These are phyloP conservation scores for Alces alces DNA, from an alignment of 2,113 vertebrate species.

Conservation along the genomic window DNA sequence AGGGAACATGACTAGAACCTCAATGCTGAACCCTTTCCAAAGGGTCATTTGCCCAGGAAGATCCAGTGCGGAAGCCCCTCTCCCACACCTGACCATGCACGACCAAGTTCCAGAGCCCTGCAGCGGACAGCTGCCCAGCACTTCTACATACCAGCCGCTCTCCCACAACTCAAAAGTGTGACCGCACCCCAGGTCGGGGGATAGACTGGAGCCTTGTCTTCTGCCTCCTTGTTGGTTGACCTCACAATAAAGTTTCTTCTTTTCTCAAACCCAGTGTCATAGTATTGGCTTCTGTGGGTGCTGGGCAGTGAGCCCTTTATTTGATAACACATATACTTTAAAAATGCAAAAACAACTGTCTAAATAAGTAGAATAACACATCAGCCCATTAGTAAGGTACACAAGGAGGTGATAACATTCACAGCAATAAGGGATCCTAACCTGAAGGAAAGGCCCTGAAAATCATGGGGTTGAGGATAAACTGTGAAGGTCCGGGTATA, in stretches of 20 bases:
- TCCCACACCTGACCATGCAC: background rate
- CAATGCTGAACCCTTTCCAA: background rate
- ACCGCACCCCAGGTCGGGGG: accelerated
- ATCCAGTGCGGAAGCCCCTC: background rate
- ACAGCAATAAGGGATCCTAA: background rate
- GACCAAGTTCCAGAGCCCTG: background rate
- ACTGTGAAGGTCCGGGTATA: background rate
- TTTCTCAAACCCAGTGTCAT: background rate
- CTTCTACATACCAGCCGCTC: background rate
- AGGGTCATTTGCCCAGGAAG: background rate
- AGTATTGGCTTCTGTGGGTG: background rate
- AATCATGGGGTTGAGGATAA: background rate
- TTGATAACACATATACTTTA: background rate
- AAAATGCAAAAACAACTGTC: background rate
- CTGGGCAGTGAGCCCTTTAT: background rate
- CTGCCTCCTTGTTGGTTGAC: background rate
- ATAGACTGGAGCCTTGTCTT: background rate
- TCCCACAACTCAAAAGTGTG: background rate
- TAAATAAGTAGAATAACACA: background rate
- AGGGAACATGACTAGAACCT: background rate
- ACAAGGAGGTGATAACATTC: background rate
- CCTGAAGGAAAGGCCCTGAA: background rate
- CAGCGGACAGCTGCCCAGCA: background rate
- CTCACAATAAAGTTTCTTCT: background rate
- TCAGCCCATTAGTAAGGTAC: background rate